phyloP scores from a whole-genome alignment of 2,888 invertebrate species.

The Nineta flava region DNA sequence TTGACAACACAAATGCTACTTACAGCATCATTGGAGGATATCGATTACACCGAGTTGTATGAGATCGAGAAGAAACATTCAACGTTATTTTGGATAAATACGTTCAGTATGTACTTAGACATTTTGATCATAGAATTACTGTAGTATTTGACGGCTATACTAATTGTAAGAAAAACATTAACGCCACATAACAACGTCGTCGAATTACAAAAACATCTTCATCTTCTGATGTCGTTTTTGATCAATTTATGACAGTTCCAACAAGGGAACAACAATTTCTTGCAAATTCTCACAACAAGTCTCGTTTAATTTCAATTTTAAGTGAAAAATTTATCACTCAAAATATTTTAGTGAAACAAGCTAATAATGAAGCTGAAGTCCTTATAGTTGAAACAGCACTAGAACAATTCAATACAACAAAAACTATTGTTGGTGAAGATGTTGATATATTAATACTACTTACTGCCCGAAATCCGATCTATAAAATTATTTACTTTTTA shows the following conservation, averaged over 20 bases:
- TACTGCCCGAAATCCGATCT: not conserved
- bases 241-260: conserved; percentile 15
- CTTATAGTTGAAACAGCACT: conserved; percentile 13
- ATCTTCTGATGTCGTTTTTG: conserved; percentile 16
- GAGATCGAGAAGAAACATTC: too few species aligned
- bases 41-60: too few species aligned
- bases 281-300: conserved; percentile 16
- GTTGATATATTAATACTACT: conserved; percentile 13
- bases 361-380: too few species aligned
- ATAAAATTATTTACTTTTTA: not conserved
- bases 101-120: too few species aligned
- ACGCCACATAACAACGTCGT: conserved; percentile 8
- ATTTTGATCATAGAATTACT: too few species aligned
- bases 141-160: too few species aligned
- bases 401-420: conserved; percentile 9
- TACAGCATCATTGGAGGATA: too few species aligned
- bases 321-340: too few species aligned
- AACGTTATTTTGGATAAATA: too few species aligned
- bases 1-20: too few species aligned
- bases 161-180: not conserved
- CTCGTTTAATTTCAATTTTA: too few species aligned
- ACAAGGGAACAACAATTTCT: conserved; percentile 12
- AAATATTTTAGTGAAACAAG: too few species aligned
- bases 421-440: conserved; percentile 15
- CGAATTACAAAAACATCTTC: conserved; percentile 13